Evolutionary conservation across 2,113 vertebrate genomes (phyloP), one percentile per base, ranked within the genome.

Genomic region (Pseudonaja textilis): DNA sequence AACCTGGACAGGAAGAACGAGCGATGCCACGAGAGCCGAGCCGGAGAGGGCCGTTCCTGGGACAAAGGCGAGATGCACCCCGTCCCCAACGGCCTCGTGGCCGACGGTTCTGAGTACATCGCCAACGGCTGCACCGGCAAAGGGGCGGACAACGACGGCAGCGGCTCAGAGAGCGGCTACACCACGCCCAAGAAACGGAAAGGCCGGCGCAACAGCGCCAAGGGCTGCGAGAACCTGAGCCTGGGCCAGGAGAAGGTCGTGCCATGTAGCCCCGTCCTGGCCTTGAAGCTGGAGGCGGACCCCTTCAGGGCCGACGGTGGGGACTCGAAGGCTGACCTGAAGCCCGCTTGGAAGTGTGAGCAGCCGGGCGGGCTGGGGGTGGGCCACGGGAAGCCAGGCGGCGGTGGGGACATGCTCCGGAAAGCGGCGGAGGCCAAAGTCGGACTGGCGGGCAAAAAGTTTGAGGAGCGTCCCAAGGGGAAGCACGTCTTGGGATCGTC

Each of bases 1-100:
- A 99, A 96, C 97, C 99, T 99, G 98, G 99, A 99, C 98, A 98
- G 98, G 98, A 99, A 98, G 97, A 98, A 98, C 98, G 98, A 99
- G 91, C 99, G 98, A 94, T 96, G 97, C 94, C 97, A 98, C 0
- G 98, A 99, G 95, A 98, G 96, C 92, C 98, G 98, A 97, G 97
- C 97, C 94, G 97, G 98, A 92, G 98, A 99, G 94, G 96, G 96
- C 94, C 98, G 98, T 59, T 93, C 97, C 93, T 92, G 97, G 91
- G 98, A 99, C 90, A 99, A 99, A 96, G 98, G 97, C 1, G 99
- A 99, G 96, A 96, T 96, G 86, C 92, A 97, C 91, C 96, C 98
- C 88, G 96, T 99, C 96, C 98, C 98, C 90, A 99, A 99, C 59
- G 99, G 99, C 5, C 94, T 99, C 90, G 96, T 98, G 89, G 98